phyloP scores from a whole-genome alignment of 2,797 vertebrate species.

The Poeciliopsis infans region DNA sequence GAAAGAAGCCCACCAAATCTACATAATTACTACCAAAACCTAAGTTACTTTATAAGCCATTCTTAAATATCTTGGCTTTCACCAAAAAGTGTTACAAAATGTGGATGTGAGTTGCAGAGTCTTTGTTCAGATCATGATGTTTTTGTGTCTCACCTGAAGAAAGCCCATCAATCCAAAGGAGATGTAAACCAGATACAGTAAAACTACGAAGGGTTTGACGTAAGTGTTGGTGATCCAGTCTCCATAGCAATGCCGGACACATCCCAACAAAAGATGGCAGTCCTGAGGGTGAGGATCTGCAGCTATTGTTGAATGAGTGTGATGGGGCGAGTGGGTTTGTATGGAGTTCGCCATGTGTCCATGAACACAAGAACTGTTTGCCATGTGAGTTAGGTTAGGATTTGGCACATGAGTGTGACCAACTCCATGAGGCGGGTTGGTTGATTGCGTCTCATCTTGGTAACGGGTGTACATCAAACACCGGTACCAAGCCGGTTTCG shows the following conservation, averaged over 20 bases:
- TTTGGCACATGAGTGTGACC: constrained; percentile 28
- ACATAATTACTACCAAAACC: background rate
- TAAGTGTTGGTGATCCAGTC: constrained; percentile 99
- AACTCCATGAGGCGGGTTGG: constrained; percentile 41
- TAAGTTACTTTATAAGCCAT: background rate
- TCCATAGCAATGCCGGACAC: constrained; percentile 96
- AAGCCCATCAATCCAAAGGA: constrained; percentile 99
- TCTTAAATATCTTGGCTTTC: background rate
- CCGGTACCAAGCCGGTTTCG: constrained; percentile 95
- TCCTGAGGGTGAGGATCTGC: constrained; percentile 90
- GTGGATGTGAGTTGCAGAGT: background rate
- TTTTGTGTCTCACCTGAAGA: constrained; percentile 84
- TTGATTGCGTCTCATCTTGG: constrained; percentile 83
- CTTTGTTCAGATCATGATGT: background rate
- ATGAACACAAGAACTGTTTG: constrained; percentile 30
- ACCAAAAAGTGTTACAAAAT: background rate
- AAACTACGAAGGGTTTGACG: constrained; percentile 98
- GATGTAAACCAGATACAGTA: constrained; percentile 99
- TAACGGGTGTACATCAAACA: constrained; percentile 97
- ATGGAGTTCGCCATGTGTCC: constrained; percentile 56
- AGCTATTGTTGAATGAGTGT: constrained; percentile 62
- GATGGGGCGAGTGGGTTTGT: constrained; percentile 24
- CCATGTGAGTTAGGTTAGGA: constrained; percentile 45
- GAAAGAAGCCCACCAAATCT: background rate
- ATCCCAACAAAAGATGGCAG: constrained; percentile 95